Evolutionary conservation across 2,888 invertebrate species (phyloP), one percentile per base, ranked within the genome.

Genomic region (Hirtodrosophila cameraria): DNA sequence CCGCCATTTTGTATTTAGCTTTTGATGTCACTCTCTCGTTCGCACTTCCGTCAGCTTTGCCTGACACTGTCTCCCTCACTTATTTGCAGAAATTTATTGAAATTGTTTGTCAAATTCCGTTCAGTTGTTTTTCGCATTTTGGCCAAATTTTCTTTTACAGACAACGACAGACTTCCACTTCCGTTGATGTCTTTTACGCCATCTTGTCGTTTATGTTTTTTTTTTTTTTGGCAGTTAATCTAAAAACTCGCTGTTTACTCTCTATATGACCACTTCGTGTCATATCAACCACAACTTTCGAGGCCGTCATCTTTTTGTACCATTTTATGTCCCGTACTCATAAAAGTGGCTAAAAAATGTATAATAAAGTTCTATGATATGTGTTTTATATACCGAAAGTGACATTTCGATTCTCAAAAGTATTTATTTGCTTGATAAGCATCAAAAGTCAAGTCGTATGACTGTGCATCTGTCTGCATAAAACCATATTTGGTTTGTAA

Each of bases 101-200:
- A 83, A 86, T 83, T 86, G 86, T 86, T 83, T 86, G 83, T 83
- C 83, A 83, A 83, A 83, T 86, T 86, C 86, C 86, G 75, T 71
- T 86, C 71, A 77, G 86, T 85, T 86, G 80, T 73, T 83, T 83
- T 82, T 76, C 76, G 63, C 75, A 77, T 75, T 77, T 82, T 65
- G 71, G 50, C 75, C 66, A 83, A 75, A 80, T 75, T 54, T 73
- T 68, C 45, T 48, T 54, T 42, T 42, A 58, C 61, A 31, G 38
- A 31, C 38, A 55, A 50, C 58, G 45, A 49, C 81, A 55, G 62
- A 62, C 74, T 75, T 82, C 74, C 69, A 74, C 83, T 79, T 85
- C 80, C 72, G 76, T 45, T 62, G 42, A 74, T 74, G 76, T 76
- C 54, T 65, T 66, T 66, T 74, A 50, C 55, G 73, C 63, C 70